Base-by-base conservation (phyloP, 1,140 invertebrate species). In the Formica selysi region DNA sequence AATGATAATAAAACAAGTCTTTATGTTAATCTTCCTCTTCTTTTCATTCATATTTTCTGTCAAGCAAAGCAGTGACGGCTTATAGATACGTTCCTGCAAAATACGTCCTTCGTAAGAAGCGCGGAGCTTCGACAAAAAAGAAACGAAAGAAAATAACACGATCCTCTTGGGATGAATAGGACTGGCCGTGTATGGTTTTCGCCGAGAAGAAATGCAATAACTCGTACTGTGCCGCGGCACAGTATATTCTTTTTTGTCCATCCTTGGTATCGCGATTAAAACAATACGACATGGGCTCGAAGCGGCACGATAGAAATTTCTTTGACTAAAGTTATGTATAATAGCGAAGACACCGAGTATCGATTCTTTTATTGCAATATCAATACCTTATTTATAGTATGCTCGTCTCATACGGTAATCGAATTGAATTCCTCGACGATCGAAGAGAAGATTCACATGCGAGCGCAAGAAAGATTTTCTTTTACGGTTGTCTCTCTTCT, bases 181-280 rank as follows among this genome's bases (percentile, higher is more conserved):
- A 62, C 73, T 22, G 48, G 19, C 41, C 86, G 73, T 73, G 22
- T 88, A 89, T 29, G 68, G 73, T 36, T 59, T 44, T 41, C 38
- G 11, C 1, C n/a, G 57, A 80, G 64, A 29, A 29, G 70, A 57
- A 86, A 88, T 86, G 83, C 67, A 48, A 88, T 76, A 89, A 88
- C 76, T 88, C 29, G 65, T 73, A 19, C 65, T 51, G 44, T 48
- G 38, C 68, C 26, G 67, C 44, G 57, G 32, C 36, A 51, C 8
- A 26, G 8, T 44, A 38, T 51, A 32, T 32, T 62, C 38, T 76
- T 76, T 81, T 80, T 79, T 44, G n/a, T 65, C 51, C 51, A 22
- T 74, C 48, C 57, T n/a, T 29, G 32, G 22, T 22, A 51, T 64
- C 44, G 59, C 59, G 44, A 76, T 29, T 13, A 44, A 88, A 57